These are phyloP conservation scores for Setipinna tenuifilis DNA, from an alignment of 2,797 vertebrate species.

Conservation along the genomic window DNA sequence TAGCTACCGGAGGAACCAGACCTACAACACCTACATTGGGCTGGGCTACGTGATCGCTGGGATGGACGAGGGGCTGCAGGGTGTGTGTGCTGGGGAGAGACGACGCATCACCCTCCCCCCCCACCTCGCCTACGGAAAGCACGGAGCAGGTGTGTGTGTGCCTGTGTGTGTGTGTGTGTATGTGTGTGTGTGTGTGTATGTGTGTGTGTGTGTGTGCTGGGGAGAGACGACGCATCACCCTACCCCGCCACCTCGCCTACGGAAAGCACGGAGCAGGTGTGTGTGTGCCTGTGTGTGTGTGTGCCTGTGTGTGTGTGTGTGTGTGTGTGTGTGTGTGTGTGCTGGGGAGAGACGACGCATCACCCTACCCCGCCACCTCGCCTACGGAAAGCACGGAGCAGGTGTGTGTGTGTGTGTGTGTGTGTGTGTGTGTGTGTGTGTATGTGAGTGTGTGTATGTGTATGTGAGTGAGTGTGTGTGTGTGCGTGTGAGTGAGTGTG, in stretches of 20 bases:
- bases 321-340: too few species aligned
- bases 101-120: slow-evolving; percentile 85
- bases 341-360: too few species aligned
- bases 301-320: too few species aligned
- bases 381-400: slow-evolving; percentile 89
- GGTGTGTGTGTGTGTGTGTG: slow-evolving; percentile 48
- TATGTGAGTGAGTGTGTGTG: slow-evolving; percentile 40
- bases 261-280: slow-evolving; percentile 85
- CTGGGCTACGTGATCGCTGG: slow-evolving; percentile 92
- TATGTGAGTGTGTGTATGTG: too few species aligned
- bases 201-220: background rate
- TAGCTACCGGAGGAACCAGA: slow-evolving; percentile 91
- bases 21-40: slow-evolving; percentile 96
- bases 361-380: too few species aligned
- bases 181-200: too few species aligned
- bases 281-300: too few species aligned
- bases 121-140: slow-evolving; percentile 90
- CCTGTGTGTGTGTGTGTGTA: too few species aligned
- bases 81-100: slow-evolving; percentile 85
- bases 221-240: too few species aligned
- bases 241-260: slow-evolving; percentile 91
- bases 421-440: too few species aligned
- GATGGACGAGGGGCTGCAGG: slow-evolving; percentile 92
- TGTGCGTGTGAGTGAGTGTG: too few species aligned
- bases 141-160: slow-evolving; percentile 77